Conservation (phyloP, 2,113 vertebrate species). For the Tylochromis polylepis region DNA sequence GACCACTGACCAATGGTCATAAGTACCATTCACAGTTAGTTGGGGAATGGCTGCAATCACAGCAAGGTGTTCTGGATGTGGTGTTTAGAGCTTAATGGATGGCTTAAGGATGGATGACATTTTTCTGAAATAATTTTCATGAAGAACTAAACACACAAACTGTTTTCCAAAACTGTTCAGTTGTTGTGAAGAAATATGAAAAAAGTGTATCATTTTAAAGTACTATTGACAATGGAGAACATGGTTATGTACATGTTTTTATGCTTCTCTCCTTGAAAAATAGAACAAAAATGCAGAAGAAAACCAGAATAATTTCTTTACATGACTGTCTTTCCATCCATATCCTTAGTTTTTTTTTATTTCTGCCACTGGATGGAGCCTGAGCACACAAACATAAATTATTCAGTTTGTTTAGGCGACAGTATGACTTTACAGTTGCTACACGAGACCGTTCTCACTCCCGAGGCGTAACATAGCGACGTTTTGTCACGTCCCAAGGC, state of each 20-base stretch:
- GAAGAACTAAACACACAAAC: background rate
- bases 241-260: fast-evolving
- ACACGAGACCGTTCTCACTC: too few relatives aligned
- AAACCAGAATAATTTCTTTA: background rate
- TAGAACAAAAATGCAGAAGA: background rate
- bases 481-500: too few relatives aligned
- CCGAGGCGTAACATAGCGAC: too few relatives aligned
- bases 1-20: background rate
- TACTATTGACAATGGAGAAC: background rate
- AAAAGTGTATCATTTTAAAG: background rate
- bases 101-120: background rate
- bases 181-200: background rate
- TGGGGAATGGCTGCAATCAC: too few relatives aligned
- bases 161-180: background rate
- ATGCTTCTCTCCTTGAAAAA: background rate
- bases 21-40: background rate
- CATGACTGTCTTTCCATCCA: background rate
- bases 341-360: background rate
- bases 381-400: fast-evolving
- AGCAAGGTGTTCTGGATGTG: background rate
- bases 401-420: background rate
- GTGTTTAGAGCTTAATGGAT: background rate
- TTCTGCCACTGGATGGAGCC: background rate
- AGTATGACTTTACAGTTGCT: background rate
- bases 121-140: background rate